Conservation (phyloP, 2,888 invertebrate genomes). For the Teleogryllus oceanicus region DNA sequence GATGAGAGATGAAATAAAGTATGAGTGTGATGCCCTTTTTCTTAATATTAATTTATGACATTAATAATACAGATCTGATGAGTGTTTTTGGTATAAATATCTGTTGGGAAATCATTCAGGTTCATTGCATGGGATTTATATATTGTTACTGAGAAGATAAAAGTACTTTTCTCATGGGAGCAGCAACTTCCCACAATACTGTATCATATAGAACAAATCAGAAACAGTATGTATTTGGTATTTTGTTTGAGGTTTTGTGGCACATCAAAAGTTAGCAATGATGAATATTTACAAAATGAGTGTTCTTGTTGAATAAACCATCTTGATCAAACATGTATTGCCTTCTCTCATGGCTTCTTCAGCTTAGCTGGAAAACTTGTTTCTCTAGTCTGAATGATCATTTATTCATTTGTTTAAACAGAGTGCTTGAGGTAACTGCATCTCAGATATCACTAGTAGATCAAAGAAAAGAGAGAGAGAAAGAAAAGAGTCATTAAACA, state of each 20-base stretch:
- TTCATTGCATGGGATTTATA: neutral
- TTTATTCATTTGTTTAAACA: conserved; percentile 18
- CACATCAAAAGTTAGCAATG: conserved; percentile 3
- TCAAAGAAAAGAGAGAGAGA: no score
- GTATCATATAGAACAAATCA: neutral
- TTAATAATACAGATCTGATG: neutral
- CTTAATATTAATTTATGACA: neutral
- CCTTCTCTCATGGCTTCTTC: neutral
- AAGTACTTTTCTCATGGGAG: neutral
- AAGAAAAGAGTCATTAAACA: conserved; percentile 6
- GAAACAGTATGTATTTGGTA: neutral
- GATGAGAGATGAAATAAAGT: neutral
- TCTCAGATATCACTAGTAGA: conserved; percentile 10
- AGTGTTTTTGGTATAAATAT: conserved; percentile 6
- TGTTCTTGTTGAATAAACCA: neutral
- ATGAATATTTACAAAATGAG: neutral
- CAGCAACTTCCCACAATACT: neutral
- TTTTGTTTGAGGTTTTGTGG: neutral
- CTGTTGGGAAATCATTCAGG: neutral
- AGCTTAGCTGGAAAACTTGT: neutral
- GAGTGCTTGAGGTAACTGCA: neutral
- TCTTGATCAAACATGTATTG: neutral
- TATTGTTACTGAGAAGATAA: neutral
- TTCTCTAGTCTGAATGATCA: conserved; percentile 18
- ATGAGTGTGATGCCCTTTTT: neutral